These are phyloP conservation scores for Dendroctonus valens DNA, from an alignment of 1,140 invertebrate species.

Conservation along the genomic window DNA sequence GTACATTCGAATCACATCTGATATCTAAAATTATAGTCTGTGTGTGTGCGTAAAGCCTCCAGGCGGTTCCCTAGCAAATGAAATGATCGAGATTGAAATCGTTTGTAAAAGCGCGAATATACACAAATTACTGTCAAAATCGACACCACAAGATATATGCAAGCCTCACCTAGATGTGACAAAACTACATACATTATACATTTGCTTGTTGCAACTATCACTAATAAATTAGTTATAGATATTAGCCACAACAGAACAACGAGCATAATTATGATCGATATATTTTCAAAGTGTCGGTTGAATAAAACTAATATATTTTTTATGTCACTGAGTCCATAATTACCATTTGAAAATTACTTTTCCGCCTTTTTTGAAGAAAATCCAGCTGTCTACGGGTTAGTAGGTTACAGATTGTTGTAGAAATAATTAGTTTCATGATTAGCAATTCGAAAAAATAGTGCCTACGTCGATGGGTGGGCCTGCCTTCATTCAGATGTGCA, in stretches of 20 bases:
- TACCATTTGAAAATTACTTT: no score
- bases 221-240: no score
- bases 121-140: conserved; percentile 4
- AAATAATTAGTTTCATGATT: conserved; percentile 30
- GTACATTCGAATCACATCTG: conserved; percentile 26
- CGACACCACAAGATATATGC: conserved; percentile 4
- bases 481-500: conserved; percentile 29
- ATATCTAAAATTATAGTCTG: conserved; percentile 24
- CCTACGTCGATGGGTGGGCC: conserved; percentile 28
- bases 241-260: no score
- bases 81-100: conserved; percentile 22
- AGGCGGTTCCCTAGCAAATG: conserved; percentile 15
- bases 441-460: conserved; percentile 10
- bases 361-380: no score
- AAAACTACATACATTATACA: neutral
- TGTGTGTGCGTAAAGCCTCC: conserved; percentile 16
- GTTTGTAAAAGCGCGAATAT: conserved; percentile 23
- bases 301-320: no score
- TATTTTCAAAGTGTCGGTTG: no score
- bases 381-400: conserved; percentile 20
- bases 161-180: conserved; percentile 15
- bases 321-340: no score
- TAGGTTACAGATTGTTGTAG: conserved; percentile 24
- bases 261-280: no score
- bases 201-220: no score